Percentiles rank a stretch among this genome's conserved stretches.
Evolutionary conservation across 1,140 invertebrate genomes (phyloP).

Genomic region (Rhizoglyphus robini): DNA sequence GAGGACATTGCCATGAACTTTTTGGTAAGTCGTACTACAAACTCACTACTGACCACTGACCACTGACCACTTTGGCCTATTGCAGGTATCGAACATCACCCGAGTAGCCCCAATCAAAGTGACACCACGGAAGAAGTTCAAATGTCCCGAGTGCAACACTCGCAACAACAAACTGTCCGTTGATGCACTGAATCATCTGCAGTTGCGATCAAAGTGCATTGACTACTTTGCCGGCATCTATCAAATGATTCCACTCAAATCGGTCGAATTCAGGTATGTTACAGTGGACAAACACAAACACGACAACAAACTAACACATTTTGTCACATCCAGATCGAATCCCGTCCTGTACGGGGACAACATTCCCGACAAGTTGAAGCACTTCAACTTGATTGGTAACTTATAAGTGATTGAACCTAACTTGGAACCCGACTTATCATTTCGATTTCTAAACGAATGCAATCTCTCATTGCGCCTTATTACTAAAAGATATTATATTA

Average conservation of each 20-base stretch:
- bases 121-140: conserved; percentile 94
- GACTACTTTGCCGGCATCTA: conserved; percentile 69
- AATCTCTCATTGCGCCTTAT: too few species aligned
- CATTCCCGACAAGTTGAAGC: conserved; percentile 69
- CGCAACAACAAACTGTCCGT: conserved; percentile 88
- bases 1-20: conserved; percentile 94
- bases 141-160: conserved; percentile 76
- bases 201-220: conserved; percentile 79
- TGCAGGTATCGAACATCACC: conserved; percentile 75
- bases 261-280: conserved; percentile 56
- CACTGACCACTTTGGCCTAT: too few species aligned
- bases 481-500: too few species aligned
- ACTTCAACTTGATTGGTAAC: conserved; percentile 79
- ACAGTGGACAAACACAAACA: too few species aligned
- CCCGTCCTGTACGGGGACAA: conserved; percentile 82
- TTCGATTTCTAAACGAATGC: too few species aligned
- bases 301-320: too few species aligned
- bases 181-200: conserved; percentile 72
- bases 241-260: conserved; percentile 69
- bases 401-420: conserved; percentile 45
- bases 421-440: too few species aligned
- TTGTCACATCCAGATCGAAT: conserved; percentile 53
- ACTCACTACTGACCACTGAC: neutral
- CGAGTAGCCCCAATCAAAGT: conserved; percentile 89
- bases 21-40: conserved; percentile 36